These are phyloP conservation scores for Carassius carassius DNA, from an alignment of 2,113 vertebrate species.

Conservation along the genomic window DNA sequence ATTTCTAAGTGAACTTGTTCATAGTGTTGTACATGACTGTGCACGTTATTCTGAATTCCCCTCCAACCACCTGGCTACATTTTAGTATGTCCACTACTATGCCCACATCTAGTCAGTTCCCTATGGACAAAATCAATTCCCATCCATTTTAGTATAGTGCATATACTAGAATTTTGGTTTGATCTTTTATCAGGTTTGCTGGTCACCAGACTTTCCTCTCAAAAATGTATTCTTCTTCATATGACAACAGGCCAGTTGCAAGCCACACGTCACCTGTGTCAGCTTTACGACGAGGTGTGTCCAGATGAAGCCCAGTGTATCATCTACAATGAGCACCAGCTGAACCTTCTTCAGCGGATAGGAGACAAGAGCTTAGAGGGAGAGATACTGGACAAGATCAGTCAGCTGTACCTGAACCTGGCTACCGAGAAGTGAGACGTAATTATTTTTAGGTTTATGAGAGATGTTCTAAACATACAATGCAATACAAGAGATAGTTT, in stretches of 20 bases:
- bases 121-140: too few relatives aligned
- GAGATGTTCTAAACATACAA: not conserved
- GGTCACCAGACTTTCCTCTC: not conserved
- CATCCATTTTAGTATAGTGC: too few relatives aligned
- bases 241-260: slow-evolving; percentile 80
- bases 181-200: not conserved
- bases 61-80: not conserved
- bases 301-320: slow-evolving; percentile 82
- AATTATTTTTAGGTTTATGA: not conserved
- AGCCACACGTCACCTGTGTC: slow-evolving; percentile 78
- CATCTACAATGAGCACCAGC: slow-evolving; percentile 86
- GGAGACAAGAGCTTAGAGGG: slow-evolving; percentile 83
- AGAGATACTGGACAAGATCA: slow-evolving; percentile 83
- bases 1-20: too few relatives aligned
- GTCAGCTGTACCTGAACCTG: slow-evolving; percentile 85
- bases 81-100: not conserved
- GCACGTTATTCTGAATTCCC: too few relatives aligned
- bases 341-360: slow-evolving; percentile 78
- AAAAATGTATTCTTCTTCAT: not conserved
- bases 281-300: slow-evolving; percentile 77
- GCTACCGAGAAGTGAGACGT: slow-evolving; percentile 81
- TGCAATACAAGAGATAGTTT: not conserved
- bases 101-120: not conserved
- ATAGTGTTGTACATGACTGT: too few relatives aligned
- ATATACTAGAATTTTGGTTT: not conserved